These are phyloP conservation scores for Helobdella robusta DNA, from an alignment of 2,888 invertebrate genomes.

Conservation along the genomic window DNA sequence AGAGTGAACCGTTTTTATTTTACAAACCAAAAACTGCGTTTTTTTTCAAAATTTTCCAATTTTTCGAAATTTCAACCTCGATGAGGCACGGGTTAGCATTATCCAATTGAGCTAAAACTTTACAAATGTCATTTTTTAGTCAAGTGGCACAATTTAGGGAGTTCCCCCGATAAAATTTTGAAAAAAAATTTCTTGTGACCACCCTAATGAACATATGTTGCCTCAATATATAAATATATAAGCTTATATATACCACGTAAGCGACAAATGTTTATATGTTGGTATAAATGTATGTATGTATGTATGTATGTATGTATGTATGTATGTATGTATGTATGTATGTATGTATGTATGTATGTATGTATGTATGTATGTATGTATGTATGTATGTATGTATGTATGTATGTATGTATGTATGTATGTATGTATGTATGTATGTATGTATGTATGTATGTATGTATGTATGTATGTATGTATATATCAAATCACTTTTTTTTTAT, in stretches of 20 bases:
- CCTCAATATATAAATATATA: background rate
- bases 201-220: too few species aligned
- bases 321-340: background rate
- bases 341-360: slow-evolving; percentile 10
- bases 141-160: too few species aligned
- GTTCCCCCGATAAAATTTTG: too few species aligned
- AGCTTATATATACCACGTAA: background rate
- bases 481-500: background rate
- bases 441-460: background rate
- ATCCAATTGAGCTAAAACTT: too few species aligned
- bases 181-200: too few species aligned
- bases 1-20: too few species aligned
- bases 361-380: background rate
- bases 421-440: slow-evolving; percentile 6
- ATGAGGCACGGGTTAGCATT: too few species aligned
- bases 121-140: too few species aligned
- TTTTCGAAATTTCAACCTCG: too few species aligned
- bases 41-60: too few species aligned
- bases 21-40: too few species aligned
- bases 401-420: background rate
- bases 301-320: slow-evolving; percentile 1
- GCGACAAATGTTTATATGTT: background rate
- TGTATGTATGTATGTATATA: background rate
- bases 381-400: slow-evolving; percentile 1
- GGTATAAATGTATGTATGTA: background rate